A percentile compares a stretch with the other conserved stretches of the same genome.
phyloP scores from a whole-genome alignment of 2,888 invertebrate species.

The Napeogenes inachia region DNA sequence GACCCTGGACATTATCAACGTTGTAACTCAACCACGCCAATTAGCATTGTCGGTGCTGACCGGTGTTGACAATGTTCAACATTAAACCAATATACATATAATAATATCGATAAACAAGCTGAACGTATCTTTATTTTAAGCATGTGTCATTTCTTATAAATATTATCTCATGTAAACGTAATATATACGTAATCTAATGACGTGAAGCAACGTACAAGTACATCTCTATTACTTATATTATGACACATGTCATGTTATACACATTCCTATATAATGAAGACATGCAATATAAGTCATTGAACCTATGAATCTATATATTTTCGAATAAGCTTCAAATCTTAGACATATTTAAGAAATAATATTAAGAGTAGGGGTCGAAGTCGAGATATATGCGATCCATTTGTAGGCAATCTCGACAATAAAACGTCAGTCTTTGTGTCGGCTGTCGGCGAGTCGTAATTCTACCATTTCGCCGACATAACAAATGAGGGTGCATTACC shows the following conservation, averaged over 20 bases:
- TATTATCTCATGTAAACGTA: too few relatives aligned
- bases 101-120: too few relatives aligned
- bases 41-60: conserved; percentile 6
- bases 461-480: conserved; percentile 64
- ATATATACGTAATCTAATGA: neutral
- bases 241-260: too few relatives aligned
- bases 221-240: too few relatives aligned
- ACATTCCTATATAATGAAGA: neutral
- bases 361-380: conserved; percentile 41
- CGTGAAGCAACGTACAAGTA: neutral
- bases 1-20: conserved; percentile 40
- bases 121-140: neutral
- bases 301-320: neutral
- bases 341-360: conserved; percentile 26
- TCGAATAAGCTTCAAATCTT: neutral
- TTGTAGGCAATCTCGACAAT: conserved; percentile 68
- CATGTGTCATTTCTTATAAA: too few relatives aligned
- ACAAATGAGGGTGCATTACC: conserved; percentile 69
- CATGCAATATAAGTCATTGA: neutral
- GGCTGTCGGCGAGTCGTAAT: conserved; percentile 55
- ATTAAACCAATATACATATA: neutral
- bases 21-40: conserved; percentile 40
- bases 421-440: conserved; percentile 67
- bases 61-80: neutral
- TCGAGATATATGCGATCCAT: conserved; percentile 56